Evolutionary conservation across 2,113 vertebrate genomes (phyloP).

Genomic region (Tor tambroides): DNA sequence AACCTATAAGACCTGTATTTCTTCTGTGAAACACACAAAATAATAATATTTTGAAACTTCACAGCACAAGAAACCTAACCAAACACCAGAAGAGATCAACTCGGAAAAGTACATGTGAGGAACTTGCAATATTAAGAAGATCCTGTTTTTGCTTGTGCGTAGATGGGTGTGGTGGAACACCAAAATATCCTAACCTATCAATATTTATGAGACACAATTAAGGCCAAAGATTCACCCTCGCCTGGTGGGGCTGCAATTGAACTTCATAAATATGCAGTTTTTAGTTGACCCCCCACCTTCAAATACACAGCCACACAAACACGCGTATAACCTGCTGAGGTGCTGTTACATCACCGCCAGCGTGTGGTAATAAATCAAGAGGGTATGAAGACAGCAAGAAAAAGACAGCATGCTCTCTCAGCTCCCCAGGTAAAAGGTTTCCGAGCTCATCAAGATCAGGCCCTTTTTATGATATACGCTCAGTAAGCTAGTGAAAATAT

Average conservation of each 20-base stretch:
- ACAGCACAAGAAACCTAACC: neutral
- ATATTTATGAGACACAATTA: conserved; percentile 64
- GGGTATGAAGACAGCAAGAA: conserved; percentile 41
- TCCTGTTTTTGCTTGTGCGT: conserved; percentile 11
- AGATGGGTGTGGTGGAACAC: conserved; percentile 34
- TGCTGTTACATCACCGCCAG: conserved; percentile 8
- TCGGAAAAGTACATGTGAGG: neutral
- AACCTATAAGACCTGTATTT: neutral
- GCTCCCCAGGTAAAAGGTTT: conserved; percentile 47
- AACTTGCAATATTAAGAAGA: neutral
- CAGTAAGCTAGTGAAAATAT: conserved; percentile 43
- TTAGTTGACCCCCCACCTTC: conserved; percentile 41
- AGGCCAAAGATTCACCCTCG: conserved; percentile 51
- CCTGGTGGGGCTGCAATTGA: conserved; percentile 50
- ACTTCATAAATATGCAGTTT: conserved; percentile 60
- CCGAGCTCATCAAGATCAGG: conserved; percentile 44
- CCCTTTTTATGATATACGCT: conserved; percentile 34
- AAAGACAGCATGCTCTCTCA: conserved; percentile 43
- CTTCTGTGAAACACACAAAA: neutral
- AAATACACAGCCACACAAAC: conserved; percentile 46
- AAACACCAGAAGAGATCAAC: neutral
- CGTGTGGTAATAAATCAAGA: conserved; percentile 38
- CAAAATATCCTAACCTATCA: conserved; percentile 48
- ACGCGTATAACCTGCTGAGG: conserved; percentile 32
- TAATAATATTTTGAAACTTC: neutral